phyloP scores from a whole-genome alignment of 37 sponge, comb jelly and placozoan species.

The Geodia barretti region DNA sequence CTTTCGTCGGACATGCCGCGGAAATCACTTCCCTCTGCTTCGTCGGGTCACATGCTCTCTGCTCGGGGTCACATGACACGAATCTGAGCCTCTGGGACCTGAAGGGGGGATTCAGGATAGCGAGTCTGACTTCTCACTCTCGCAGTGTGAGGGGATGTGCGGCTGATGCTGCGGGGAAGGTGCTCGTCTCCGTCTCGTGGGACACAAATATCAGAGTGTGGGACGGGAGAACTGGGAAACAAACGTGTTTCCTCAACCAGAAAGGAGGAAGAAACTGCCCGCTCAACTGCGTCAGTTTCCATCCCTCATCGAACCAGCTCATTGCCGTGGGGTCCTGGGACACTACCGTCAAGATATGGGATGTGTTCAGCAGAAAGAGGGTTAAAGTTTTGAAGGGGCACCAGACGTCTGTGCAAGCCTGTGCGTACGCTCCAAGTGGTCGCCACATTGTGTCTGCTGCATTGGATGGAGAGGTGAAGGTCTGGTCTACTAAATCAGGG shows the following conservation, averaged over 20 bases:
- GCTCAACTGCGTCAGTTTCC: constrained; percentile 88
- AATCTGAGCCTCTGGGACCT: constrained; percentile 91
- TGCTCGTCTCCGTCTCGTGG: constrained; percentile 81
- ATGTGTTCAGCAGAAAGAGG: constrained; percentile 80
- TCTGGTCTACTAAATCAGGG: constrained; percentile 84
- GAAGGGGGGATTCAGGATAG: constrained; percentile 68
- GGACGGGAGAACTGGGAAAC: constrained; percentile 63
- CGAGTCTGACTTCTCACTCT: constrained; percentile 73
- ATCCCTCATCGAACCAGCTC: constrained; percentile 85
- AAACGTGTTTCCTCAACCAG: constrained; percentile 18
- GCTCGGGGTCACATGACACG: constrained; percentile 82
- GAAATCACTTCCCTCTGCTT: constrained; percentile 79
- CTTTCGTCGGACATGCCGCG: constrained; percentile 86
- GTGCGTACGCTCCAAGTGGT: constrained; percentile 82
- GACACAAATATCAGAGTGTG: constrained; percentile 77
- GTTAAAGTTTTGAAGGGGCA: constrained; percentile 88
- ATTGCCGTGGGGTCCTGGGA: constrained; percentile 91
- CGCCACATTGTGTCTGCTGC: constrained; percentile 87
- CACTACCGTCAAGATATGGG: constrained; percentile 80
- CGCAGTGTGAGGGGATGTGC: constrained; percentile 65
- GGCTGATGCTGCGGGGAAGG: constrained; percentile 58
- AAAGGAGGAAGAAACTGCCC: constrained; percentile 62
- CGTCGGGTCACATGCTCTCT: constrained; percentile 61
- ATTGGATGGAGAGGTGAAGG: constrained; percentile 87
- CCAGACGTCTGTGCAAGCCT: constrained; percentile 81